Conservation (phyloP, 2,888 invertebrate genomes). For the Ctena decussata region DNA sequence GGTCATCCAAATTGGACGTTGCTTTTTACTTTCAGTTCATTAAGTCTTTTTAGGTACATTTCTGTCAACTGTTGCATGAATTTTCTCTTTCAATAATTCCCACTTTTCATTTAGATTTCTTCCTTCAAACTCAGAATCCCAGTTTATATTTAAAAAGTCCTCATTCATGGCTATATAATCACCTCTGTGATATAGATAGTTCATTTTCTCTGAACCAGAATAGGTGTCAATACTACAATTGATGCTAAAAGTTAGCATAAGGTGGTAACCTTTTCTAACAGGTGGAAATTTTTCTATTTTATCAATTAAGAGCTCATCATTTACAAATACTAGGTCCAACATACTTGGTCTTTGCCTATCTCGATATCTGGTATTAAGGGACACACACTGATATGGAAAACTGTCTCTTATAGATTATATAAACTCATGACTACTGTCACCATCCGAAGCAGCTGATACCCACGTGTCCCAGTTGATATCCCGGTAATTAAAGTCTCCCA, state of each 20-base stretch:
- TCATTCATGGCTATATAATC: neutral
- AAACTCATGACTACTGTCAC: neutral
- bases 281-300: neutral
- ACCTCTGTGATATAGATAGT: neutral
- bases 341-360: neutral
- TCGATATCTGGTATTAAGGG: neutral
- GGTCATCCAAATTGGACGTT: conserved; percentile 9
- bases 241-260: neutral
- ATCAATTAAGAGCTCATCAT: neutral
- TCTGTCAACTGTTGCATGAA: neutral
- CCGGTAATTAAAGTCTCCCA: neutral
- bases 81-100: neutral
- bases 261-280: neutral
- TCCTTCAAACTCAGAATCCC: neutral
- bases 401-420: neutral
- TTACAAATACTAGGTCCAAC: neutral
- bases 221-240: neutral
- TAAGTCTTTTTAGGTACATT: conserved; percentile 2
- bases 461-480: neutral
- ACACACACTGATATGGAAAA: neutral
- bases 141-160: neutral
- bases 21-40: neutral
- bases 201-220: neutral
- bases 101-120: neutral
- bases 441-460: neutral